Conservation (phyloP, 1,140 invertebrate genomes). For the Chlorops oryzae region DNA sequence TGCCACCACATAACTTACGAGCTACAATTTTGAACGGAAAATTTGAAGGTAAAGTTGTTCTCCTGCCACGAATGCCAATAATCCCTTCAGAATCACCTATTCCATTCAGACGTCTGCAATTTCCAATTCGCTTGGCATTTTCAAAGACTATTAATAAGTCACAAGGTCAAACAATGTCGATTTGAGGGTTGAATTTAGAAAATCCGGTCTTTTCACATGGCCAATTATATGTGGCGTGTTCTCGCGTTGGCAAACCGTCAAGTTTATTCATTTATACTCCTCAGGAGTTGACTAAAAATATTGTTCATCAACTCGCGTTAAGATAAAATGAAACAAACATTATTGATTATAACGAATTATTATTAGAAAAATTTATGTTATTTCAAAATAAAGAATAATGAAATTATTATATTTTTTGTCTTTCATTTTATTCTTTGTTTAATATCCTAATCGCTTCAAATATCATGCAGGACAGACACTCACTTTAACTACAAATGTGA, state of each 20-base stretch:
- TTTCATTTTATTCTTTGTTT: no score
- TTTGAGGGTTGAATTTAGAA: constrained; percentile 40
- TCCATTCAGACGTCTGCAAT: constrained; percentile 47
- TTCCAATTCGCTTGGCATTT: constrained; percentile 49
- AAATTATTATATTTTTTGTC: no score
- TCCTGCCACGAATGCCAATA: constrained; percentile 45
- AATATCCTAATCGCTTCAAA: no score
- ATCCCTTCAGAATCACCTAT: constrained; percentile 4
- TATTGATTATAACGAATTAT: no score
- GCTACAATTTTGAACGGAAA: constrained; percentile 46
- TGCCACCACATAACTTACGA: constrained; percentile 43
- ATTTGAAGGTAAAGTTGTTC: constrained; percentile 40
- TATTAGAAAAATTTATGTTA: no score
- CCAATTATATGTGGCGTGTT: constrained; percentile 49
- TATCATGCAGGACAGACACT: no score
- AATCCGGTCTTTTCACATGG: constrained; percentile 46
- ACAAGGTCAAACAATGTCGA: constrained; percentile 50
- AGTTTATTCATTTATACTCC: constrained; percentile 39
- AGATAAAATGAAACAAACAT: no score
- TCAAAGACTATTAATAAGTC: constrained; percentile 55
- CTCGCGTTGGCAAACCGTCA: constrained; percentile 48
- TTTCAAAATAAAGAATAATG: no score
- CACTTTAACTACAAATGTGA: no score
- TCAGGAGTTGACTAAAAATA: constrained; percentile 37
- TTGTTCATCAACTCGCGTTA: constrained; percentile 24